Conservation (phyloP, 2,888 invertebrate genomes). For the Eristalis arbustorum region DNA sequence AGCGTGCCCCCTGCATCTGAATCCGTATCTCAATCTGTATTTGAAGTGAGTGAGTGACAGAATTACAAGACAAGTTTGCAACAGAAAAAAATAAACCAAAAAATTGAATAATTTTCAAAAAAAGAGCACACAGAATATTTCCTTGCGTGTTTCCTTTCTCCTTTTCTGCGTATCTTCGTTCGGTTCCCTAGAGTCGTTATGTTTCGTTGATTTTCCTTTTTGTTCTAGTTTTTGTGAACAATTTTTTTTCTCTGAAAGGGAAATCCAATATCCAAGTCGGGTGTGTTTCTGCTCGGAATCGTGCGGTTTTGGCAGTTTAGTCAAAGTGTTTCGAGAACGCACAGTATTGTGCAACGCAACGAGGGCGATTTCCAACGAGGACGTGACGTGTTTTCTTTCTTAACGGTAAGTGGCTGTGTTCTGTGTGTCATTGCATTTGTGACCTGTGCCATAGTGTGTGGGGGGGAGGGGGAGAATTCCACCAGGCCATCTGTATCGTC, state of each 20-base stretch:
- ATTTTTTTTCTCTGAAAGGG: slow-evolving; percentile 43
- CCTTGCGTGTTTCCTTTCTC: slow-evolving; percentile 54
- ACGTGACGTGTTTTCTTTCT: slow-evolving; percentile 33
- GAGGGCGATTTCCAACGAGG: slow-evolving; percentile 36
- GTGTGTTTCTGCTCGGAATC: slow-evolving; percentile 62
- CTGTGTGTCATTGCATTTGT: background rate
- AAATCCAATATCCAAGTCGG: slow-evolving; percentile 66
- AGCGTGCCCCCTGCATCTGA: slow-evolving; percentile 66
- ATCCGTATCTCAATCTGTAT: slow-evolving; percentile 7
- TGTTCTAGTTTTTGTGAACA: slow-evolving; percentile 16
- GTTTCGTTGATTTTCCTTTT: slow-evolving; percentile 17
- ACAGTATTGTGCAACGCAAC: slow-evolving; percentile 71
- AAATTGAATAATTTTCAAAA: slow-evolving; percentile 19
- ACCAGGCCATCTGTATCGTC: background rate
- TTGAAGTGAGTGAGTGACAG: slow-evolving; percentile 69
- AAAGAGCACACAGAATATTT: slow-evolving; percentile 26
- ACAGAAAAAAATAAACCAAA: background rate
- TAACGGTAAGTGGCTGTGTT: slow-evolving; percentile 50
- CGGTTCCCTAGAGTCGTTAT: slow-evolving; percentile 49
- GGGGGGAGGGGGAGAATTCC: too few species aligned
- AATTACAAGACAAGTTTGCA: slow-evolving; percentile 30
- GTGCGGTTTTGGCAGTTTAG: slow-evolving; percentile 69
- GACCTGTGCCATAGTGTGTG: background rate
- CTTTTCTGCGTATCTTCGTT: slow-evolving; percentile 62
- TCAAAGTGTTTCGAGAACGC: slow-evolving; percentile 72